Base-by-base conservation (phyloP, 2,797 vertebrate genomes). In the Toxotes lorentzi region DNA sequence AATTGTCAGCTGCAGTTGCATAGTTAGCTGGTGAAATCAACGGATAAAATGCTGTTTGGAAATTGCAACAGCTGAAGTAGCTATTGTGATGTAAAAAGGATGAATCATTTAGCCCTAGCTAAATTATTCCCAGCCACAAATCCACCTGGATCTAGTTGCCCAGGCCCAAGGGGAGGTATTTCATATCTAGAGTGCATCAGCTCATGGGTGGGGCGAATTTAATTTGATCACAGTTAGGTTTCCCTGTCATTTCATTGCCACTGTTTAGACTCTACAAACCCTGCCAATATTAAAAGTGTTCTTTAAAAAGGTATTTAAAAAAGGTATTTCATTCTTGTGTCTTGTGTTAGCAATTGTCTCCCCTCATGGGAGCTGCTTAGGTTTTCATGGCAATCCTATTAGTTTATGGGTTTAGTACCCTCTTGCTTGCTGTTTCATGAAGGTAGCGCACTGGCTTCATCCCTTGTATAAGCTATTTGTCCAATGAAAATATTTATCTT, bases 401-500 rank as follows among this genome's bases (percentile, higher is more conserved):
- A 54, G 24, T 57, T 69, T 48, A 11, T 63, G 32, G 23, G 38
- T 61, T 41, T 63, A 35, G 13, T 51, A 41, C n/a, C 4, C 16
- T 61, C 35, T 40, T 21, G 5, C 34, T 56, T 59, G 23, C 24
- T 38, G 10, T 67, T 61, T 47, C 5, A 34, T 56, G 16, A 45
- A 54, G 40, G n/a, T 8, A 32, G 54, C 21, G 10, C 16, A 21
- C 19, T 17, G 13, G 10, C 32, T 35, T 34, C n/a, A 56, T 48
- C 13, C 41, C 7, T 61, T 57, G 13, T 45, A 32, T 56, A 19
- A 62, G 40, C 64, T 75, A 16, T 74, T 66, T 73, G 66, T 60
- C 9, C 19, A 14, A 32, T 57, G 27, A 51, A 16, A 40, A 69
- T 21, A 34, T 59, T 76, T 51, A 60, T 27, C 41, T 6, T n/a